These are phyloP conservation scores for Capitulum mitella DNA, from an alignment of 2,888 invertebrate species.

Conservation along the genomic window DNA sequence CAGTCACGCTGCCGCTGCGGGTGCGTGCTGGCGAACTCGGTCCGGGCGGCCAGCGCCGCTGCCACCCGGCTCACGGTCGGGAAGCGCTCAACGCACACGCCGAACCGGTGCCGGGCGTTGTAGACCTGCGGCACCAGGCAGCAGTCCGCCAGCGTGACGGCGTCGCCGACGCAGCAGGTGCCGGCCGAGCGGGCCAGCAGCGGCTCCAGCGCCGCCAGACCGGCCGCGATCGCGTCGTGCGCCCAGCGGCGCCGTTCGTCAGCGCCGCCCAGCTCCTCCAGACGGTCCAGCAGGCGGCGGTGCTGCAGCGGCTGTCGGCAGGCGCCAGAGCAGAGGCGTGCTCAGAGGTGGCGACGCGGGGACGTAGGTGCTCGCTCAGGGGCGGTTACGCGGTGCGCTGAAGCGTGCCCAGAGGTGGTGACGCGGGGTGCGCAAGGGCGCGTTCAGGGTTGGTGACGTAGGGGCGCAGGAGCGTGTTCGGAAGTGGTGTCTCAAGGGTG, in stretches of 20 bases:
- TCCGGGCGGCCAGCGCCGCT: conserved; percentile 74
- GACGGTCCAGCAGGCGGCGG: neutral
- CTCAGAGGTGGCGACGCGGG: too few species aligned
- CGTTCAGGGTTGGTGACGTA: too few species aligned
- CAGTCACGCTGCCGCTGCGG: conserved; percentile 90
- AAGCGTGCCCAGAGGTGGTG: too few species aligned
- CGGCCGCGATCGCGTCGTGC: neutral
- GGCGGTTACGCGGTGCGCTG: too few species aligned
- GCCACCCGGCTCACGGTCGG: conserved; percentile 83
- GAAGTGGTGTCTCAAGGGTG: too few species aligned
- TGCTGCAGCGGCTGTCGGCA: conserved; percentile 10
- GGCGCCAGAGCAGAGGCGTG: neutral
- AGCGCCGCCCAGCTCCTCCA: neutral
- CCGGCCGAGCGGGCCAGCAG: conserved; percentile 73
- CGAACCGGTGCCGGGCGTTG: conserved; percentile 81
- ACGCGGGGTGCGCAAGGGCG: too few species aligned
- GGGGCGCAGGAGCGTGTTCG: too few species aligned
- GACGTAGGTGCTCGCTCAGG: too few species aligned
- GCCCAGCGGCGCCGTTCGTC: neutral
- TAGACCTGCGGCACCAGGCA: conserved; percentile 92
- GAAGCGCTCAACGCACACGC: conserved; percentile 80
- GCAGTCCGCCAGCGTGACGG: conserved; percentile 87
- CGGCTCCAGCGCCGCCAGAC: conserved; percentile 65
- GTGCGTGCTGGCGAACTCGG: conserved; percentile 87
- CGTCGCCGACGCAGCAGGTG: conserved; percentile 88